Evolutionary conservation across 2,888 invertebrate genomes (phyloP).

Genomic region (Tortricodes alternella): DNA sequence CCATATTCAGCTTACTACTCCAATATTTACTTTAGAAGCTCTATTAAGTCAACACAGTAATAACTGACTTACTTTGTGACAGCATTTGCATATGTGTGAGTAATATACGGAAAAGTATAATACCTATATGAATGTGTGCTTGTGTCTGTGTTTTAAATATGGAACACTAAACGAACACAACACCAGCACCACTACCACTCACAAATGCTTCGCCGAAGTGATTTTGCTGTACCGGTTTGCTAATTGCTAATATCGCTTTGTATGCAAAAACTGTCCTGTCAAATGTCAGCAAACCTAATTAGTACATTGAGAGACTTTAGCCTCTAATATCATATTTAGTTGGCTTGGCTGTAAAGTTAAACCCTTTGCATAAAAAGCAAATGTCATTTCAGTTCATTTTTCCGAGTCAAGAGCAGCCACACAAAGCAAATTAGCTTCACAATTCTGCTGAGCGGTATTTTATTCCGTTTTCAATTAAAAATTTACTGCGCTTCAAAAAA

Average conservation of each 20-base stretch:
- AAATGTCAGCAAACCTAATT: too few species aligned
- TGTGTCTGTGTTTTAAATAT: too few species aligned
- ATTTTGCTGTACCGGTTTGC: too few species aligned
- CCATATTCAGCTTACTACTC: neutral
- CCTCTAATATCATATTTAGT: neutral
- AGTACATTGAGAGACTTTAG: neutral
- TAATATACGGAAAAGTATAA: too few species aligned
- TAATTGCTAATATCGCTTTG: too few species aligned
- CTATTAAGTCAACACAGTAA: neutral
- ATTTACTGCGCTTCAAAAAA: slow-evolving; percentile 48
- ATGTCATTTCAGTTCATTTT: slow-evolving; percentile 9
- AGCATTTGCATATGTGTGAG: too few species aligned
- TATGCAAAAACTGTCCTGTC: too few species aligned
- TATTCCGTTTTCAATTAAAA: slow-evolving; percentile 47
- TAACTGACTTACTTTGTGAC: too few species aligned
- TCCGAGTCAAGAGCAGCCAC: slow-evolving; percentile 6
- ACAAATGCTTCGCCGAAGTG: too few species aligned
- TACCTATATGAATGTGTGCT: too few species aligned
- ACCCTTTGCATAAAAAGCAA: slow-evolving; percentile 21
- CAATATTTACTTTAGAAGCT: neutral
- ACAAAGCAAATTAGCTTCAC: slow-evolving; percentile 22
- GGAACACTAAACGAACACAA: too few species aligned
- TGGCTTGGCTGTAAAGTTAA: slow-evolving; percentile 6
- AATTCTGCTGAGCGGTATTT: slow-evolving; percentile 16
- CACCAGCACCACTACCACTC: too few species aligned